Conservation (phyloP, 2,113 vertebrate genomes). For the Dolichotis patagonum region DNA sequence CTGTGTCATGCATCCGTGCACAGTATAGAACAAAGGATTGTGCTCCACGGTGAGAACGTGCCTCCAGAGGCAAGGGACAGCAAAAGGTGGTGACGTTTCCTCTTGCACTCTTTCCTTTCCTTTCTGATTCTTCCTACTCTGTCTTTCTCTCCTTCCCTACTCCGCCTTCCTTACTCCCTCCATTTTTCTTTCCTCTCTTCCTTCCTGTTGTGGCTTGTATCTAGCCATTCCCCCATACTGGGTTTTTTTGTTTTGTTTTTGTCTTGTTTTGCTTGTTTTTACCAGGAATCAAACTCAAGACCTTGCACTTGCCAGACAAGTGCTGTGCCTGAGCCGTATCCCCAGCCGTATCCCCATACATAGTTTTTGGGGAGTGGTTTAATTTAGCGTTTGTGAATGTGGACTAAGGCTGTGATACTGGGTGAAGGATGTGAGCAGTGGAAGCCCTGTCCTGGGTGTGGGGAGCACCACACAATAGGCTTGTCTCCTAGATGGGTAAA, state of each 20-base stretch:
- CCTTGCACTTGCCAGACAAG: no score
- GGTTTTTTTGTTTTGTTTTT: not conserved
- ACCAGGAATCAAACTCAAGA: no score
- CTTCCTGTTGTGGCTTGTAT: not conserved
- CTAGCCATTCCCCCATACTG: not conserved
- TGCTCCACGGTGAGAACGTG: fast-evolving
- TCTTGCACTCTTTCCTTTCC: not conserved
- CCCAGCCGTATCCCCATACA: no score
- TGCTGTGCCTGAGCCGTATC: no score
- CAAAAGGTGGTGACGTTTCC: not conserved
- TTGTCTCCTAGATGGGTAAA: not conserved
- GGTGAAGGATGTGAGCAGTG: not conserved
- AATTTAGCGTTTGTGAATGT: not conserved
- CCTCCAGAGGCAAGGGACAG: not conserved
- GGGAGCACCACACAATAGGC: not conserved
- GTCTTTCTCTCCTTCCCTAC: not conserved
- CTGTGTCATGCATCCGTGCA: fast-evolving
- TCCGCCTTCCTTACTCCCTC: not conserved
- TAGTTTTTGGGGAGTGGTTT: not conserved
- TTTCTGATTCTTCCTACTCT: not conserved
- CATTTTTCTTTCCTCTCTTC: no score
- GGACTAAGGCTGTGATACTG: not conserved
- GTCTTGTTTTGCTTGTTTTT: no score
- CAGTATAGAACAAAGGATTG: fast-evolving
- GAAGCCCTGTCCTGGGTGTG: not conserved